These are phyloP conservation scores for Cephalopachus bancanus DNA, from an alignment of 2,797 vertebrate genomes.

Conservation along the genomic window DNA sequence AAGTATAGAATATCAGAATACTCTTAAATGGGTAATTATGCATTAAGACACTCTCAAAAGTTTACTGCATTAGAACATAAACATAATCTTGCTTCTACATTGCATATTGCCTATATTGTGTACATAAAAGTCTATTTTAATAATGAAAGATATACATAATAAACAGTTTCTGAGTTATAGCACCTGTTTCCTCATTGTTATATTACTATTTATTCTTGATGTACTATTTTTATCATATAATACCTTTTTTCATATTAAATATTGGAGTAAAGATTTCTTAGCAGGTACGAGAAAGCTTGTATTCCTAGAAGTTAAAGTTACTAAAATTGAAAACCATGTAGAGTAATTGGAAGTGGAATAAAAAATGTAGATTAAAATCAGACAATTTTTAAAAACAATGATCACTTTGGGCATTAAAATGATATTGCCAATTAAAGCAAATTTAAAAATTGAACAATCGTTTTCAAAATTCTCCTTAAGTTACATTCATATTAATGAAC, in stretches of 20 bases:
- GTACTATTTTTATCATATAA: background rate
- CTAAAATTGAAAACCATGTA: constrained; percentile 63
- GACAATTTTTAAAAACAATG: no score
- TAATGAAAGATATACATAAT: background rate
- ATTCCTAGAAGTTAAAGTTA: constrained; percentile 80
- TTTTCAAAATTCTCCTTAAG: constrained; percentile 23
- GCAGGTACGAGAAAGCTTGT: constrained; percentile 80
- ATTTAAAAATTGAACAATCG: background rate
- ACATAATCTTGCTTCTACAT: background rate
- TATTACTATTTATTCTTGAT: background rate
- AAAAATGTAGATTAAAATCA: constrained; percentile 40
- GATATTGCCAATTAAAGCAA: background rate
- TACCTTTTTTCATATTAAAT: constrained; percentile 87
- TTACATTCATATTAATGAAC: background rate
- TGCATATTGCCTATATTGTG: background rate
- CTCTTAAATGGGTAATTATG: background rate
- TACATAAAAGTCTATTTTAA: background rate
- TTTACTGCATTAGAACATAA: background rate
- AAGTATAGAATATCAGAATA: background rate
- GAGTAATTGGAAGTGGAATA: constrained; percentile 38
- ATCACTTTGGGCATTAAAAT: background rate
- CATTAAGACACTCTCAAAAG: background rate
- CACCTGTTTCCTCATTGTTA: background rate
- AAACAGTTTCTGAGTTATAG: background rate
- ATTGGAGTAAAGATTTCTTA: constrained; percentile 86